Evolutionary conservation across 2,888 invertebrate species (phyloP).

Genomic region (Dusona sp.): DNA sequence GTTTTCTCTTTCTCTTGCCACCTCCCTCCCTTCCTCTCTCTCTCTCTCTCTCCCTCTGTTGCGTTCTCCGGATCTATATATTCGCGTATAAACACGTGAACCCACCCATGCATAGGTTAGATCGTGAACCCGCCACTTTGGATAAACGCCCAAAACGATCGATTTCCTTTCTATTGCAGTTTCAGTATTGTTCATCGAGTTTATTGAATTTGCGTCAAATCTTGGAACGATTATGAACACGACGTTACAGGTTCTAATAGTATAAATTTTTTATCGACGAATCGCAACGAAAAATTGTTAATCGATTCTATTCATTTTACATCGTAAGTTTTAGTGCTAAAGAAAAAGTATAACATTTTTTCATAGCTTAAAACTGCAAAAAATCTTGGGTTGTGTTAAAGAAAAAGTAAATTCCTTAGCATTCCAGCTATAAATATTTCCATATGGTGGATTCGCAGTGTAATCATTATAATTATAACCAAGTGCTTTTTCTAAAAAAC

Average conservation of each 20-base stretch:
- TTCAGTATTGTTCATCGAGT: slow-evolving; percentile 11
- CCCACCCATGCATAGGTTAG: slow-evolving; percentile 37
- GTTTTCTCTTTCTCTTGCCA: slow-evolving; percentile 28
- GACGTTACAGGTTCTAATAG: background rate
- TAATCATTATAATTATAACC: background rate
- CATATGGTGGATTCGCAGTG: too few species aligned
- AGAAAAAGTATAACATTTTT: background rate
- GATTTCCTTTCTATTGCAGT: slow-evolving; percentile 19
- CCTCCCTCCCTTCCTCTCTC: background rate
- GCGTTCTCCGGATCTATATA: background rate
- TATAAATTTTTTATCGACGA: background rate
- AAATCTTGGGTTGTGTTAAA: background rate
- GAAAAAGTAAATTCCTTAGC: background rate
- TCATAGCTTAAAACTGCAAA: background rate
- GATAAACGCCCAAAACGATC: slow-evolving; percentile 62
- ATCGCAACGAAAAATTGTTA: background rate
- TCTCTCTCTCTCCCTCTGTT: background rate
- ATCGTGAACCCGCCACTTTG: slow-evolving; percentile 58
- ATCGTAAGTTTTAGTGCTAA: background rate
- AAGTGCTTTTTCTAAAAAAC: background rate
- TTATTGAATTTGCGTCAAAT: slow-evolving; percentile 22
- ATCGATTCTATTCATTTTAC: background rate
- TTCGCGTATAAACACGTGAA: slow-evolving; percentile 2
- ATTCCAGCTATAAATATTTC: background rate
- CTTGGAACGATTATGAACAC: background rate